Evolutionary conservation across 30 jellyfish, hydroid and myxozoan species (phyloP).

Genomic region (Chrysaora quinquecirrha): DNA sequence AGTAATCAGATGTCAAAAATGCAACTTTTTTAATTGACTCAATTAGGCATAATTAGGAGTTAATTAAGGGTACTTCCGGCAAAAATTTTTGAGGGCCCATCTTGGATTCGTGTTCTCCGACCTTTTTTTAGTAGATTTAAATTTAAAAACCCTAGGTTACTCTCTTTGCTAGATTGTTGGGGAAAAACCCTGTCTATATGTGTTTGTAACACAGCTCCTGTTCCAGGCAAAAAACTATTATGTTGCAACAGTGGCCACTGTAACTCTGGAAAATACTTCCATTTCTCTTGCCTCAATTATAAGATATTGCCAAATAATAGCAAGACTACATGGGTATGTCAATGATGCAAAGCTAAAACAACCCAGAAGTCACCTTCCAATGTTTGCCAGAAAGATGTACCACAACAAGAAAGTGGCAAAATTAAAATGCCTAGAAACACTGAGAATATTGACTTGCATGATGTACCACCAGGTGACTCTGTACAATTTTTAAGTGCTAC

Average conservation of each 20-base stretch:
- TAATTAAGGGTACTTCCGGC: too few species aligned
- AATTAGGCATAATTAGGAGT: too few species aligned
- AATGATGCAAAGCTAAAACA: neutral
- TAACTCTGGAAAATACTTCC: neutral
- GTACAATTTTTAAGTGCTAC: neutral
- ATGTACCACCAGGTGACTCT: neutral
- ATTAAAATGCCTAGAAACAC: neutral
- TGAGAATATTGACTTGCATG: neutral
- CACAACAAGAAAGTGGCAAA: neutral
- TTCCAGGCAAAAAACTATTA: neutral
- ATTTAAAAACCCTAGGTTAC: too few species aligned
- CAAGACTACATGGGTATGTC: conserved; percentile 4
- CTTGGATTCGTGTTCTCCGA: too few species aligned
- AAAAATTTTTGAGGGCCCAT: too few species aligned
- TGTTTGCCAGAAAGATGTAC: neutral
- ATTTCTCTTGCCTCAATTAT: conserved; percentile 3
- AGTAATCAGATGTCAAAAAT: too few species aligned
- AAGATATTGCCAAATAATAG: neutral
- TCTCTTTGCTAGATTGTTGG: too few species aligned
- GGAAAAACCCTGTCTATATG: neutral
- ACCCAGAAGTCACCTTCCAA: neutral
- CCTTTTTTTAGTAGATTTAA: too few species aligned
- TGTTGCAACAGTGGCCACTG: neutral
- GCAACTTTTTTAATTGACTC: too few species aligned
- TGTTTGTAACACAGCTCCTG: neutral